These are phyloP conservation scores for Torymus texanus DNA, from an alignment of 2,888 invertebrate genomes.

Conservation along the genomic window DNA sequence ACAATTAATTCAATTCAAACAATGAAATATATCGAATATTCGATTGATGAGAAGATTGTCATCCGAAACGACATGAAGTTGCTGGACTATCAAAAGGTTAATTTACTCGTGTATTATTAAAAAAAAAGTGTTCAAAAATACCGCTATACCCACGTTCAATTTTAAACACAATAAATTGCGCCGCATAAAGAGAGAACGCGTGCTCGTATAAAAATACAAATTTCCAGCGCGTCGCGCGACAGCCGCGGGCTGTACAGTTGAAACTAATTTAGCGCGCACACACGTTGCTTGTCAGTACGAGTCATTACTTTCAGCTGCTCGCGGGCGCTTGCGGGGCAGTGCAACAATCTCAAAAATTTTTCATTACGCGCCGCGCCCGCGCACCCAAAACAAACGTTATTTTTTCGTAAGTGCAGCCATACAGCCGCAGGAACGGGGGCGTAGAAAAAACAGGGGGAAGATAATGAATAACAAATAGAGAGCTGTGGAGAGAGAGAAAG, in stretches of 20 bases:
- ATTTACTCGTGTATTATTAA: no score
- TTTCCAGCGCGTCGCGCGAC: not conserved
- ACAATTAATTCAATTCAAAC: no score
- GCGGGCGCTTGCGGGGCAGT: no score
- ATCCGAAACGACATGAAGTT: no score
- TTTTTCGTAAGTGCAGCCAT: conserved; percentile 13
- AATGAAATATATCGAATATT: no score
- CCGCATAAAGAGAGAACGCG: no score
- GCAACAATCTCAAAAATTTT: conserved; percentile 16
- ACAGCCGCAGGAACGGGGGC: not conserved
- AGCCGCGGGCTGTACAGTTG: not conserved
- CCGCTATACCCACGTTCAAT: no score
- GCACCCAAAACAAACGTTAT: not conserved
- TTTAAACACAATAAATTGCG: no score
- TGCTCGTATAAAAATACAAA: not conserved
- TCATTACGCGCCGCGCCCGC: not conserved
- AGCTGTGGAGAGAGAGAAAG: not conserved
- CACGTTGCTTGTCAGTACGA: not conserved
- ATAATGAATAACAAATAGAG: conserved; percentile 47
- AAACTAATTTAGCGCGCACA: conserved; percentile 19
- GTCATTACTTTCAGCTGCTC: conserved; percentile 19
- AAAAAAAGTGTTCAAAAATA: no score
- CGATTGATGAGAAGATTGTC: no score
- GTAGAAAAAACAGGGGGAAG: conserved; percentile 9
- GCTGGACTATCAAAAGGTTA: no score